phyloP scores from a whole-genome alignment of 2,888 invertebrate genomes.

The Volucella inflata region DNA sequence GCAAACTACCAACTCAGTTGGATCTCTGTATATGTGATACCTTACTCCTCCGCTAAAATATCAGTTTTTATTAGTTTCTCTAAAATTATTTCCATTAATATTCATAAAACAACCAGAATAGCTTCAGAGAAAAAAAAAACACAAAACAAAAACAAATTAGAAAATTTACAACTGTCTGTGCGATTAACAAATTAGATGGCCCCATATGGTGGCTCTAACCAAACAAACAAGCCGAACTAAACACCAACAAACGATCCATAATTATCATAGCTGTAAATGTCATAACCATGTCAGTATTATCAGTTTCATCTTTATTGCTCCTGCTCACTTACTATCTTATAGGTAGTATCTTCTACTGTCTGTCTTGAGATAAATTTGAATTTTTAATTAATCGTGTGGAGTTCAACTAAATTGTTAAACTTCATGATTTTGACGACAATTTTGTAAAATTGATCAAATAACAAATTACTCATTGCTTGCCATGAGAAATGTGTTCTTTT shows the following conservation, averaged over 20 bases:
- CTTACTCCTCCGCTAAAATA: no score
- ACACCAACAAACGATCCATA: constrained; percentile 23
- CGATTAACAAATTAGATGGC: constrained; percentile 28
- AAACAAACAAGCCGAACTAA: not conserved
- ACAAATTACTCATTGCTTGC: constrained; percentile 22
- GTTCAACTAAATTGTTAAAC: constrained; percentile 6
- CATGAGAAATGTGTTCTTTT: constrained; percentile 32
- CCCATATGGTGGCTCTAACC: no score
- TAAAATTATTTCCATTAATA: not conserved
- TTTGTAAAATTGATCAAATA: constrained; percentile 16
- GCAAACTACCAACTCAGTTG: no score
- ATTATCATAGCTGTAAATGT: constrained; percentile 56
- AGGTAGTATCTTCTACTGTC: not conserved
- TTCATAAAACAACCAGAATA: constrained; percentile 6
- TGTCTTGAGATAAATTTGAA: constrained; percentile 43
- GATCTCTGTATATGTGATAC: no score
- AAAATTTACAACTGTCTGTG: constrained; percentile 53
- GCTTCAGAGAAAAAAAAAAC: constrained; percentile 4
- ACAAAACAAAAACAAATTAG: constrained; percentile 51
- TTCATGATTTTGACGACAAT: not conserved
- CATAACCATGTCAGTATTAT: constrained; percentile 58
- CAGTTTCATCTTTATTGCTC: constrained; percentile 56
- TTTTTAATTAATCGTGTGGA: constrained; percentile 37
- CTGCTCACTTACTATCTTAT: constrained; percentile 19
- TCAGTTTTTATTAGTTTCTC: no score